Conservation (phyloP, 2,888 invertebrate genomes). For the Andrena trimmerana region DNA sequence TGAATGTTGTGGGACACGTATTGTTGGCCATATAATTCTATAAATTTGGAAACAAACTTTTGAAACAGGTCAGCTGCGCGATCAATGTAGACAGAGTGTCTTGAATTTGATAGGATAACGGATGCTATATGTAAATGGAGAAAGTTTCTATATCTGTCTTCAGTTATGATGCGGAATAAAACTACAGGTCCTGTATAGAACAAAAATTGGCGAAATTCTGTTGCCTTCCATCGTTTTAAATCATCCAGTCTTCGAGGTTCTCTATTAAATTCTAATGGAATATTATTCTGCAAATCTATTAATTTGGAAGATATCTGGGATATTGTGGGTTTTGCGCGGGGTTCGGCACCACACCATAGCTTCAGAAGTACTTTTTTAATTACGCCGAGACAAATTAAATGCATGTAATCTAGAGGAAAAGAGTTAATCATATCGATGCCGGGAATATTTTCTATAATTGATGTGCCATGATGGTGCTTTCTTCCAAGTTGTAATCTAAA, state of each 20-base stretch:
- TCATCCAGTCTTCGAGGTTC: not conserved
- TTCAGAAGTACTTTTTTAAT: conserved; percentile 29
- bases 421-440: conserved; percentile 41
- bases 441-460: conserved; percentile 42
- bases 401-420: conserved; percentile 30
- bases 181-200: not conserved
- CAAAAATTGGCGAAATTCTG: not conserved
- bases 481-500: conserved; percentile 26
- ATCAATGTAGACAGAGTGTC: too few relatives aligned
- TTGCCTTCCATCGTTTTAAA: not conserved
- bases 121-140: too few relatives aligned
- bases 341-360: conserved; percentile 33
- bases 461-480: conserved; percentile 40
- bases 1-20: too few relatives aligned
- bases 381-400: conserved; percentile 43
- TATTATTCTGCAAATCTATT: not conserved
- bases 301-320: not conserved
- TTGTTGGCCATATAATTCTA: too few relatives aligned
- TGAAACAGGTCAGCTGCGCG: too few relatives aligned
- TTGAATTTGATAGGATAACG: too few relatives aligned
- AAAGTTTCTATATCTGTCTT: not conserved
- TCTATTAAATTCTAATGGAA: not conserved
- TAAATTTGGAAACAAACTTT: too few relatives aligned
- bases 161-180: not conserved
- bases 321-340: not conserved